phyloP scores from a whole-genome alignment of 2,888 invertebrate genomes.

The Clistopyga incitator region DNA sequence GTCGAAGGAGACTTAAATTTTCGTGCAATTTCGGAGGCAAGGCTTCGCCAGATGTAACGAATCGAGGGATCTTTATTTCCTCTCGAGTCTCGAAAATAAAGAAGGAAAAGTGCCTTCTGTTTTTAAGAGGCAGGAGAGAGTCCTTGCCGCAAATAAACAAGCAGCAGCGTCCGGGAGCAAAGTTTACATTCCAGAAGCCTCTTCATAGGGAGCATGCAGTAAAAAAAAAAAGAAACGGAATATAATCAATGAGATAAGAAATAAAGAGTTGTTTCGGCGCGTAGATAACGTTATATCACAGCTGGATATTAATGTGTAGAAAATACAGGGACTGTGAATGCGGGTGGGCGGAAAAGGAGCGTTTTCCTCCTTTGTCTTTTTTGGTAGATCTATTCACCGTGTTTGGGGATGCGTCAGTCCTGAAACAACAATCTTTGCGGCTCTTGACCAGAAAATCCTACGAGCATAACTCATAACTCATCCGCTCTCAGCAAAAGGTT shows the following conservation, averaged over 20 bases:
- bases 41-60: conserved; percentile 10
- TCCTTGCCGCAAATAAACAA: conserved; percentile 58
- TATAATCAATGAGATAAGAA: conserved; percentile 38
- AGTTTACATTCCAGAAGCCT: conserved; percentile 45
- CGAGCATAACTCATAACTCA: conserved; percentile 67
- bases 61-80: neutral
- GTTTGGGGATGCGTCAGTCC: conserved; percentile 68
- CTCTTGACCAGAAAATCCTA: conserved; percentile 49
- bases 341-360: neutral
- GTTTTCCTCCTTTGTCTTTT: neutral
- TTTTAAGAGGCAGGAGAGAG: conserved; percentile 32
- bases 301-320: conserved; percentile 40
- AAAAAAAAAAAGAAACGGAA: conserved; percentile 4
- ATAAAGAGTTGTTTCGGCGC: conserved; percentile 23
- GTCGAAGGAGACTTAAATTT: neutral
- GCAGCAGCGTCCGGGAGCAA: conserved; percentile 39
- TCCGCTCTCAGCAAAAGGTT: conserved; percentile 64
- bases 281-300: conserved; percentile 35
- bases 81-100: conserved; percentile 11
- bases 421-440: conserved; percentile 72
- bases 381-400: neutral
- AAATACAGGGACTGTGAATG: neutral
- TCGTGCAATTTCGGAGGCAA: neutral
- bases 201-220: conserved; percentile 18
- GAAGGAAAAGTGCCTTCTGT: conserved; percentile 24